phyloP scores from a whole-genome alignment of 2,113 vertebrate species.

The Cyanoliseus patagonus region DNA sequence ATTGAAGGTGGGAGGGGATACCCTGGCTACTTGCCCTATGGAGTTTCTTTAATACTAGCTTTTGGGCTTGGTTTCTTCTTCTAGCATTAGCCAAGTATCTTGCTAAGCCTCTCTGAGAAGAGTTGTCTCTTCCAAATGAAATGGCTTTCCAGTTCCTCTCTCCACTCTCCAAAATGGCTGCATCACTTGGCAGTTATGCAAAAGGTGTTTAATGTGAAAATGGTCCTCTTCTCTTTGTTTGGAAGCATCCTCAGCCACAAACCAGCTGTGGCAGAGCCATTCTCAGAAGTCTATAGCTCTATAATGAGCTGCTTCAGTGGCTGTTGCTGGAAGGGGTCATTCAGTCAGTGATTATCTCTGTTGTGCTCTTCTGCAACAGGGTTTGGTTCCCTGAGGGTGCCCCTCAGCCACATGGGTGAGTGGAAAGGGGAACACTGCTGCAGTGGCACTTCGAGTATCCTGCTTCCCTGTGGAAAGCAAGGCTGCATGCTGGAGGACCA shows the following conservation, averaged over 20 bases:
- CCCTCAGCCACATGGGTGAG: neutral
- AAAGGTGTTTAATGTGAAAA: neutral
- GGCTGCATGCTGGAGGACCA: neutral
- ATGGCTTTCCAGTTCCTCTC: neutral
- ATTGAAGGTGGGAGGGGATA: neutral
- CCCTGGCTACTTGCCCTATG: neutral
- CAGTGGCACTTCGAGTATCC: fast-evolving
- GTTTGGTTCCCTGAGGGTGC: neutral
- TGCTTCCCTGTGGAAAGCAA: neutral
- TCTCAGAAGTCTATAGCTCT: neutral
- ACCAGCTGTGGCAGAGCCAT: conserved; percentile 17
- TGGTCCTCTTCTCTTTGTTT: neutral
- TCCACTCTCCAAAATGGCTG: neutral
- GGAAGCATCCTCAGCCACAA: neutral
- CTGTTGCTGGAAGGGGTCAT: neutral
- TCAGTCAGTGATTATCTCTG: neutral
- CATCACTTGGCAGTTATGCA: neutral
- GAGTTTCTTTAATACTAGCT: neutral
- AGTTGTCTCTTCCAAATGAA: neutral
- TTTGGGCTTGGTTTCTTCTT: neutral
- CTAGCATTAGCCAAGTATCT: neutral
- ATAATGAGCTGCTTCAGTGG: neutral
- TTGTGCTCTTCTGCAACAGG: neutral
- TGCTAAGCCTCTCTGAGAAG: neutral
- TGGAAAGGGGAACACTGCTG: neutral